A percentile compares a stretch with the other conserved stretches of the same genome.
These are phyloP conservation scores for Chaetodon trifasciatus DNA, from an alignment of 2,797 vertebrate species.

Conservation along the genomic window DNA sequence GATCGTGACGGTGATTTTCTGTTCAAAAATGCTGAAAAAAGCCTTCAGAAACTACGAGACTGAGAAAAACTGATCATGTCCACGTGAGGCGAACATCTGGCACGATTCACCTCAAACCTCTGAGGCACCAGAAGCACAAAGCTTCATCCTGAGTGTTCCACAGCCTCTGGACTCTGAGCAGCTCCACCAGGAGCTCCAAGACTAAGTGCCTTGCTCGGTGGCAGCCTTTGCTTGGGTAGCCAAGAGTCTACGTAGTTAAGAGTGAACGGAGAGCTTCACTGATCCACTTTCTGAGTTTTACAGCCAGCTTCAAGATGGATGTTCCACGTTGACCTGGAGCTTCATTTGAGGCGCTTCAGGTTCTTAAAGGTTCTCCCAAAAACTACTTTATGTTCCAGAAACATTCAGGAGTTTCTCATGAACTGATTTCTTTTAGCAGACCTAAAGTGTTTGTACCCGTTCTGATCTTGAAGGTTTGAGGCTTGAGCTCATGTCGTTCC, in stretches of 20 bases:
- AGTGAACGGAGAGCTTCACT: not conserved
- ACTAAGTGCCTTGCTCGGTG: not conserved
- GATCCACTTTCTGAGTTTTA: not conserved
- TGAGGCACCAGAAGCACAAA: not conserved
- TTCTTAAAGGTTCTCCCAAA: not conserved
- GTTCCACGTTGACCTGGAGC: not conserved
- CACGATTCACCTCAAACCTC: not conserved
- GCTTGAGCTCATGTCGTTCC: not conserved
- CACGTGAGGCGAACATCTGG: not conserved
- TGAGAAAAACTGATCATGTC: not conserved
- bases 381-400: not conserved
- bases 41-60: not conserved
- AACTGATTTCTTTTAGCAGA: not conserved
- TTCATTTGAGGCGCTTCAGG: too few relatives aligned
- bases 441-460: too few relatives aligned
- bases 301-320: not conserved
- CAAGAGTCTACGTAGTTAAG: not conserved
- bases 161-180: not conserved
- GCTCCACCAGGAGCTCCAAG: not conserved
- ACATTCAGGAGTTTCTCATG: not conserved
- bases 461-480: too few relatives aligned
- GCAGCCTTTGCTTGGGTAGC: not conserved
- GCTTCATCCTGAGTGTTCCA: not conserved
- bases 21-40: not conserved
- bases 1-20: not conserved